Evolutionary conservation across 2,888 invertebrate species (phyloP), one percentile per base, ranked within the genome.

Genomic region (Latrodectus hesperus): DNA sequence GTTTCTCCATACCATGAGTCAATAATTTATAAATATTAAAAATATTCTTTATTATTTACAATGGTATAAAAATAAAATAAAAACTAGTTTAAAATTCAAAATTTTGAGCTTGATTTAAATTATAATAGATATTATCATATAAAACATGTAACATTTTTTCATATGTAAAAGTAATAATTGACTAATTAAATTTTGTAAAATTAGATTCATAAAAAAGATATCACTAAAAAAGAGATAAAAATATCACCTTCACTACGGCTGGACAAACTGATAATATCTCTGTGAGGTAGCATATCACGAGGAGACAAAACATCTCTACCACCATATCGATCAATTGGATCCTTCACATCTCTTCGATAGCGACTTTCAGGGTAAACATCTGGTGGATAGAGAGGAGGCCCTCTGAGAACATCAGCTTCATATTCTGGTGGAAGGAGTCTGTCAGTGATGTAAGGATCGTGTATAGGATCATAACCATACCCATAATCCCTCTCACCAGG

Each of bases 341-440:
- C 86, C 65, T 86, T 86, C 6, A 26, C 60, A 51, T 84, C 84
- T 75, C 88, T 75, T 53, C 88, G 71, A 55, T 88, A 88, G 60
- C 88, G 72, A 26, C 72, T 49, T 10, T 88, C 88, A n/a, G 84
- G 64, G 65, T 88, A 88, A 0, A 82, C 78, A 64, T 84, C 84
- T n/a, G 88, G 22, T 5, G 82, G 77, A 82, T 88, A 88, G n/a
- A 81, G 38, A 38, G 83, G 60, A 22, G 88, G 68, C 0, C 84
- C 76, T 9, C 83, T 79, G 6, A 84, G 52, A 11, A 88, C 79
- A 65, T 83, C 88, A 9, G 84, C 8, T 49, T 88, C 88, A 71
- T 84, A 88, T n/a, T 88, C 88, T 68, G 88, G 22, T 49, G 88
- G 88, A 17, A 88, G 84, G 3, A 82, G 71, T 49, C 84, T 79